These are phyloP conservation scores for Clunio marinus DNA, from an alignment of 2,888 invertebrate genomes.

Conservation along the genomic window DNA sequence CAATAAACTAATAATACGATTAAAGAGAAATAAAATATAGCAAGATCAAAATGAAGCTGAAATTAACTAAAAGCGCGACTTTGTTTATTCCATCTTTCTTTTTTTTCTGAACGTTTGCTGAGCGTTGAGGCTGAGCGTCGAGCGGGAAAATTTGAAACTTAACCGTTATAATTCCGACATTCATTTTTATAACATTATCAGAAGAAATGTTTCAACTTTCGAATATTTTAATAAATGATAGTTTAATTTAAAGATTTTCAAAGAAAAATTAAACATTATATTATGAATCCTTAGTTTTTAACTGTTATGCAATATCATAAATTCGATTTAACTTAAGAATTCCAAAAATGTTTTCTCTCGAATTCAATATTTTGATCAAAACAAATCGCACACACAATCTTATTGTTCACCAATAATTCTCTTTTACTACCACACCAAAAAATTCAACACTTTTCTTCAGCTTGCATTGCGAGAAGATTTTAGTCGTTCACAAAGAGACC, in stretches of 20 bases:
- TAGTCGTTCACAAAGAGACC: conserved; percentile 18
- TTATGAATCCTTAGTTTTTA: no score
- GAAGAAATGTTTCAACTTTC: no score
- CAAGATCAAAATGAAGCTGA: background rate
- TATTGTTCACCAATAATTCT: background rate
- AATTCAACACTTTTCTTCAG: conserved; percentile 17
- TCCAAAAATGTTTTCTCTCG: background rate
- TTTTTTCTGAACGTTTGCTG: background rate
- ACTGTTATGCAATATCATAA: background rate
- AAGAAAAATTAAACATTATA: no score
- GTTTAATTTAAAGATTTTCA: no score
- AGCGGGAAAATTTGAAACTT: background rate
- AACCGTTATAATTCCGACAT: no score
- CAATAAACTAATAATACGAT: background rate
- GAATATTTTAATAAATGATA: no score
- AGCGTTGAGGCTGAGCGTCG: background rate
- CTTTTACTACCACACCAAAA: conserved; percentile 16
- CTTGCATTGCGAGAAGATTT: background rate
- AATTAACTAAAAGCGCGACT: background rate
- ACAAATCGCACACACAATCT: conserved; percentile 33
- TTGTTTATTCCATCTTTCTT: background rate
- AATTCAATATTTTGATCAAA: conserved; percentile 14
- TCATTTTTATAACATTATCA: no score
- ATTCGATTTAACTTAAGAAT: background rate
- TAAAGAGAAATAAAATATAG: background rate